Conservation (phyloP, 2,797 vertebrate genomes). For the Danionella dracula region DNA sequence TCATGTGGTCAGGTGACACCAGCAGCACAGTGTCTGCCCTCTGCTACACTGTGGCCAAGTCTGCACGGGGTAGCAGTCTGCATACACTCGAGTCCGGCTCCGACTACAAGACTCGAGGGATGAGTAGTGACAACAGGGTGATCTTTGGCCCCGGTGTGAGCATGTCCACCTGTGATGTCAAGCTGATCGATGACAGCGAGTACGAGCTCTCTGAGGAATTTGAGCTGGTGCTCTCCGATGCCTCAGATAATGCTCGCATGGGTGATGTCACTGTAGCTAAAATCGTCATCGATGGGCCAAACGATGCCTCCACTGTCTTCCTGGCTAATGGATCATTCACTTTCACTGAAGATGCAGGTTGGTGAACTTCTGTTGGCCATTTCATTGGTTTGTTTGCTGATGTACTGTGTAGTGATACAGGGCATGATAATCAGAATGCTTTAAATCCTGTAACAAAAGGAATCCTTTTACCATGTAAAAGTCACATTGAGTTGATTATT, state of each 20-base stretch:
- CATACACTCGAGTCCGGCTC: slow-evolving; percentile 84
- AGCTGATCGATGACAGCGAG: slow-evolving; percentile 90
- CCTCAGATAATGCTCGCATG: slow-evolving; percentile 79
- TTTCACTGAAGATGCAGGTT: slow-evolving; percentile 89
- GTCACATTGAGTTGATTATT: too few species aligned
- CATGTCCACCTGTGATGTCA: slow-evolving; percentile 81
- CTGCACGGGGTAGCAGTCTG: slow-evolving; percentile 86
- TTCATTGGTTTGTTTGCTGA: not conserved
- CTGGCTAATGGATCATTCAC: slow-evolving; percentile 84
- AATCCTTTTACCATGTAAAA: too few species aligned
- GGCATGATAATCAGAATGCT: too few species aligned
- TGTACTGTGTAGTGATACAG: too few species aligned
- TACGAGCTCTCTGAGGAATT: slow-evolving; percentile 97
- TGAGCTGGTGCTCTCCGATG: slow-evolving; percentile 78
- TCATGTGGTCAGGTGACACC: slow-evolving; percentile 71
- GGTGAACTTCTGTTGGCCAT: not conserved
- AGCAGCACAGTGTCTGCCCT: slow-evolving; percentile 85
- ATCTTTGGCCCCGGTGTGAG: slow-evolving; percentile 81
- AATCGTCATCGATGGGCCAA: slow-evolving; percentile 86
- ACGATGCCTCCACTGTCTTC: slow-evolving; percentile 86
- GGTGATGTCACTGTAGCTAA: slow-evolving; percentile 72
- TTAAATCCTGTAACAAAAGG: too few species aligned
- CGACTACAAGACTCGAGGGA: slow-evolving; percentile 87
- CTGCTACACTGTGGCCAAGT: slow-evolving; percentile 83
- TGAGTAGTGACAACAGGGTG: slow-evolving; percentile 74